Base-by-base conservation (phyloP, 2,888 invertebrate species). In the Augiades crinisus region DNA sequence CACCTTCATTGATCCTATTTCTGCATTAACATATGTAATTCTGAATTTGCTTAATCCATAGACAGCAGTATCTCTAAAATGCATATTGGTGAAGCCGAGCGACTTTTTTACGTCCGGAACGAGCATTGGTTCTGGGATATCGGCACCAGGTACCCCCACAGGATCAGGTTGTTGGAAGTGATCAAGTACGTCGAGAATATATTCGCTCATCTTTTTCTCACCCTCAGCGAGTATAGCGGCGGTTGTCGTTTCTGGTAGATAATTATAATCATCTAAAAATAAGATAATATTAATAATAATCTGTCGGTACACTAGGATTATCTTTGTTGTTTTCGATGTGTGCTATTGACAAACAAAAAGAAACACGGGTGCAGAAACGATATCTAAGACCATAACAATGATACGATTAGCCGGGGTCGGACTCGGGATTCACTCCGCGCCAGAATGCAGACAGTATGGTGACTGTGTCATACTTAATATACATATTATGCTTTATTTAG, bases 111-210 rank as follows among this genome's bases (percentile, higher is more conserved):
- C 93, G 60, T 95, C 93, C 0, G 96, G 96, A 16, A 96, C 93
- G 0, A 91, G 81, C 85, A 95, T 93, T 0, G 97, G 97, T 70
- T 97, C 96, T 0, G 95, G 95, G 45, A 97, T 91, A 1, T 94
- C 92, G 0, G 92, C 93, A 0, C 94, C 94, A 0, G 96, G 96
- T n/a, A 96, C 72, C 4, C 96, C 96, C 3, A 95, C 85, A 0
- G 96, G 96, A 75, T 96, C 94, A 10, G 92, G 90, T 67, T 95
- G 92, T 75, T 96, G 95, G 77, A 94, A 96, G 71, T 96, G 96
- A 52, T 94, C 93, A 30, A 97, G 69, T 5, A 96, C 85, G 5
- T 90, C 87, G 38, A 93, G 84, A 36, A 96, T 91, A 68, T 94
- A 93, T 54, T 94, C 93, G 52, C 95, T 94, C 38, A 96, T 81